phyloP scores from a whole-genome alignment of 1,140 invertebrate species.

The Aphis craccivora region DNA sequence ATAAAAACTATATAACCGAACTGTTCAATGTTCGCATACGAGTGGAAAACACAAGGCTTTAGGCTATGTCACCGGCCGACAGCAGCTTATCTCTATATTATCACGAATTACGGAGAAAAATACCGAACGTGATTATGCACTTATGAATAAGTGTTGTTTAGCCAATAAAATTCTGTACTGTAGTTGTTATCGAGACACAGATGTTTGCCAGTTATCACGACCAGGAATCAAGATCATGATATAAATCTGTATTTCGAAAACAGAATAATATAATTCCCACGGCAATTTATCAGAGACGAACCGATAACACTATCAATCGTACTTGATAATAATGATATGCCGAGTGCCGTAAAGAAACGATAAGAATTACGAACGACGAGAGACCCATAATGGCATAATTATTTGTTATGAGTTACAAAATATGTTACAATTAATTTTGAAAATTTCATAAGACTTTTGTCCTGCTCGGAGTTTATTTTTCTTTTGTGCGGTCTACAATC shows the following conservation, averaged over 20 bases:
- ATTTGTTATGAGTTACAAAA: neutral
- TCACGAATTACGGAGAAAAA: neutral
- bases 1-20: neutral
- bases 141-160: no score
- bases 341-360: no score
- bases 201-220: no score
- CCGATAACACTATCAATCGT: neutral
- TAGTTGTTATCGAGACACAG: no score
- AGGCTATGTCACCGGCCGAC: neutral
- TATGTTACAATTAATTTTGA: neutral
- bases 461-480: neutral
- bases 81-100: neutral
- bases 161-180: no score
- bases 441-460: neutral
- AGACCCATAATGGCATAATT: no score
- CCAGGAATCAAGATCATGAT: no score
- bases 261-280: neutral
- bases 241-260: neutral
- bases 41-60: neutral
- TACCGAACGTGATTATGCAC: no score
- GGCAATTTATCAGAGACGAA: neutral
- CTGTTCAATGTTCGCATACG: neutral
- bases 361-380: neutral
- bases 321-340: neutral
- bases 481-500: neutral